These are phyloP conservation scores for Chymomyza caudatula DNA, from an alignment of 2,888 invertebrate species.

Conservation along the genomic window DNA sequence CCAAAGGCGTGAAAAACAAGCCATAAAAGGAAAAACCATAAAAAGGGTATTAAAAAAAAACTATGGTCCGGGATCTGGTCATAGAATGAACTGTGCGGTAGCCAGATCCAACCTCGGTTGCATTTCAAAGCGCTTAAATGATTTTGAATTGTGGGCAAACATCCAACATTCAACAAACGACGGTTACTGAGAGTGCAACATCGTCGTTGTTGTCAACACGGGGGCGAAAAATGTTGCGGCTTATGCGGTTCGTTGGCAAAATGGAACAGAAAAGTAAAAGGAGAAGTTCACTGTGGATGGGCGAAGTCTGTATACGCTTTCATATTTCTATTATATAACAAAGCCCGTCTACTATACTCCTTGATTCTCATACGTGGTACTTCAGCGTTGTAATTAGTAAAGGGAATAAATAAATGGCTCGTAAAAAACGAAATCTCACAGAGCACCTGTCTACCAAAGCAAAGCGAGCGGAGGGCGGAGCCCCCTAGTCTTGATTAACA, in stretches of 20 bases:
- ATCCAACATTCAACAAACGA: slow-evolving; percentile 19
- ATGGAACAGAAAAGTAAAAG: background rate
- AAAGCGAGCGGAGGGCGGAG: too few species aligned
- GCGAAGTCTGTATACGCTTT: background rate
- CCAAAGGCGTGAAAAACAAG: slow-evolving; percentile 63
- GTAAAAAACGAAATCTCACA: too few species aligned
- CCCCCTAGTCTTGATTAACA: too few species aligned
- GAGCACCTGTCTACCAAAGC: too few species aligned
- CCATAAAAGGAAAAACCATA: slow-evolving; percentile 44
- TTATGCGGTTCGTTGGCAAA: background rate
- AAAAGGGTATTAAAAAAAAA: slow-evolving; percentile 23
- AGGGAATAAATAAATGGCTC: too few species aligned
- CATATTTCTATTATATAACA: too few species aligned
- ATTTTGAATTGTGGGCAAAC: slow-evolving; percentile 65
- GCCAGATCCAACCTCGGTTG: slow-evolving; percentile 9
- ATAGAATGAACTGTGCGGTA: background rate
- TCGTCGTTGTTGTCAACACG: slow-evolving; percentile 57
- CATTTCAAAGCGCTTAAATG: slow-evolving; percentile 63
- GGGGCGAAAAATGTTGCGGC: slow-evolving; percentile 44
- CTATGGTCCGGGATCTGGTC: background rate
- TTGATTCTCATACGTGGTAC: too few species aligned
- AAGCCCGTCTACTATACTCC: too few species aligned
- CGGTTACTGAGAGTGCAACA: slow-evolving; percentile 41
- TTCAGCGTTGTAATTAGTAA: too few species aligned
- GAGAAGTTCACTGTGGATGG: background rate